These are phyloP conservation scores for Phortica magna DNA, from an alignment of 2,888 invertebrate genomes.

Conservation along the genomic window DNA sequence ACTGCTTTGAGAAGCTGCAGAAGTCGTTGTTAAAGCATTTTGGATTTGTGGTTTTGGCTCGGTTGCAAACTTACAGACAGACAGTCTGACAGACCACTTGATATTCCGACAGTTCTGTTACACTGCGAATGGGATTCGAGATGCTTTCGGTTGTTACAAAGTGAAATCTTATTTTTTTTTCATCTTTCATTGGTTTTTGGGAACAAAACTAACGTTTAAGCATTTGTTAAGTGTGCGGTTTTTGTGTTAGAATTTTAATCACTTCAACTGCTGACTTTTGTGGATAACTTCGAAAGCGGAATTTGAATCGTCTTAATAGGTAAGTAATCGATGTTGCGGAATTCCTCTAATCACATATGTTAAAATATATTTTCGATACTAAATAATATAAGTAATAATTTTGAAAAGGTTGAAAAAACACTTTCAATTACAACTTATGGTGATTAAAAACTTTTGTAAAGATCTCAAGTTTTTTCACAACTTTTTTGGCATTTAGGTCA, in stretches of 20 bases:
- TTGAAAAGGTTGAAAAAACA: too few species aligned
- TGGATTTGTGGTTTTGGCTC: constrained; percentile 57
- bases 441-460: too few species aligned
- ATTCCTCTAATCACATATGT: neutral
- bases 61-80: neutral
- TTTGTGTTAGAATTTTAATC: constrained; percentile 14
- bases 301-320: neutral
- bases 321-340: neutral
- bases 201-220: neutral
- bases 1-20: neutral
- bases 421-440: too few species aligned
- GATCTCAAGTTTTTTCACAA: too few species aligned
- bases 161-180: constrained; percentile 5
- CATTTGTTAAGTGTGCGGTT: constrained; percentile 8
- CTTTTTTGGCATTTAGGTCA: neutral
- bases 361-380: too few species aligned
- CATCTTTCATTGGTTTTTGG: neutral
- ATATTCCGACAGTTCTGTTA: neutral
- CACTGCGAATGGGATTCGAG: constrained; percentile 9
- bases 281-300: neutral
- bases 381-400: too few species aligned
- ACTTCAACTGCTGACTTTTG: neutral
- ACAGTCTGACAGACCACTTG: constrained; percentile 37
- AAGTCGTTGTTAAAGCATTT: constrained; percentile 35
- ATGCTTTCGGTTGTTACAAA: constrained; percentile 11